A percentile compares a stretch with the other conserved stretches of the same genome.
Conservation (phyloP, 2,797 vertebrate species). For the Fundulus diaphanus region DNA sequence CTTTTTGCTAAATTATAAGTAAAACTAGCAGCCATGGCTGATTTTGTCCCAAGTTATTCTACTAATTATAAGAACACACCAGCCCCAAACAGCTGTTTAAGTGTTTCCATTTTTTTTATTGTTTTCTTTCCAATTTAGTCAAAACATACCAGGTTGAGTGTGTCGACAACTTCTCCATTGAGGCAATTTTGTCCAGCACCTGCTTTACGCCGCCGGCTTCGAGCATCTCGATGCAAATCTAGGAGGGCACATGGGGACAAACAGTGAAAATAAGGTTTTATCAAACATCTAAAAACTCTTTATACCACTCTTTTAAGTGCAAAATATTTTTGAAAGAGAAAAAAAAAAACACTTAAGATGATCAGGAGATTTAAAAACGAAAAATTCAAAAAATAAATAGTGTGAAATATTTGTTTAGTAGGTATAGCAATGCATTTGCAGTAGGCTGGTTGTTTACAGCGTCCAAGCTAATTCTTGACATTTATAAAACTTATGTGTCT, state of each 20-base stretch:
- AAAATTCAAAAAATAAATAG: neutral
- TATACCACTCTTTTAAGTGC: too few species aligned
- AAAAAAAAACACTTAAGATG: neutral
- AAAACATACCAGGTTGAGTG: conserved; percentile 6
- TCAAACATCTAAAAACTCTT: neutral
- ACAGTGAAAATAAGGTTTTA: neutral
- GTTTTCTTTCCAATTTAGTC: neutral
- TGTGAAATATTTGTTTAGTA: neutral
- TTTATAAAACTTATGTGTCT: neutral
- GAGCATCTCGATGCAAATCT: conserved; percentile 28
- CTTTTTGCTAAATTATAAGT: too few species aligned
- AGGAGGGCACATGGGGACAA: neutral
- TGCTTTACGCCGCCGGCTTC: neutral
- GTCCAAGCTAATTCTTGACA: neutral
- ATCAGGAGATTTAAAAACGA: neutral
- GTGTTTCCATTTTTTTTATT: neutral
- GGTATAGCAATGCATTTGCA: too few species aligned
- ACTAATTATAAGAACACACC: neutral
- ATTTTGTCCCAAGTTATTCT: neutral
- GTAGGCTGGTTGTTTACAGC: too few species aligned
- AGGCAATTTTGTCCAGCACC: neutral
- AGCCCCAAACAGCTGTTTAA: neutral
- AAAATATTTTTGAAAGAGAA: neutral
- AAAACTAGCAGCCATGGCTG: too few species aligned
- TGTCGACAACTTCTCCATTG: too few species aligned